Percentiles rank a stretch among this genome's conserved stretches.
Evolutionary conservation across 1,140 invertebrate genomes (phyloP).

Genomic region (Hetaerina americana): DNA sequence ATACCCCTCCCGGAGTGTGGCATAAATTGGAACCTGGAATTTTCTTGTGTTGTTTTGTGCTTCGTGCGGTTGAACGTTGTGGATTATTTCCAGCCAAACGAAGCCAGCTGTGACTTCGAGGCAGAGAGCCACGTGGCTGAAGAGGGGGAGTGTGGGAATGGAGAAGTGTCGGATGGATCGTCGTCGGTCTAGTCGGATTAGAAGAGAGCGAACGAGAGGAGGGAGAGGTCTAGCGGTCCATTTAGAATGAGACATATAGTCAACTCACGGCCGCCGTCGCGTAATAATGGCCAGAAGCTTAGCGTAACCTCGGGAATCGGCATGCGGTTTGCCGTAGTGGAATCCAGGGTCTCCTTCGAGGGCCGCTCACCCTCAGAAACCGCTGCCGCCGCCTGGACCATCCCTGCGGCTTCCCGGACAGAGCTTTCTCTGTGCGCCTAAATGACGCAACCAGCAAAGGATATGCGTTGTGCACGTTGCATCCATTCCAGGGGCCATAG

Average conservation of each 20-base stretch:
- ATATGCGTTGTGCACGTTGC: background rate
- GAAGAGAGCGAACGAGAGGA: too few species aligned
- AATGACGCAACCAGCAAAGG: background rate
- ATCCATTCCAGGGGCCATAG: background rate
- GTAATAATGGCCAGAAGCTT: too few species aligned
- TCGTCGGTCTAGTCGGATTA: background rate
- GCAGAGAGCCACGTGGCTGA: background rate
- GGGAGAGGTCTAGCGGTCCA: too few species aligned
- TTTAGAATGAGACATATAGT: too few species aligned
- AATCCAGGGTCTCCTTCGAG: background rate
- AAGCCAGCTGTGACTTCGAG: too few species aligned
- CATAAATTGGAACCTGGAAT: background rate
- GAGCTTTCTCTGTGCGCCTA: background rate
- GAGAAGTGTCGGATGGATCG: background rate
- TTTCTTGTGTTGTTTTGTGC: background rate
- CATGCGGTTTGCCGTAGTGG: background rate
- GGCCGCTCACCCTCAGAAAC: too few species aligned
- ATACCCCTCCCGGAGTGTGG: background rate
- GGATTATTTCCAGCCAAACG: background rate
- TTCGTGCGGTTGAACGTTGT: background rate
- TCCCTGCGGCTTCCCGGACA: background rate
- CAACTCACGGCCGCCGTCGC: too few species aligned
- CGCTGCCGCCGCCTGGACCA: background rate
- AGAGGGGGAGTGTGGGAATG: background rate
- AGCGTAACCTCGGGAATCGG: background rate